Base-by-base conservation (phyloP, 2,113 vertebrate genomes). In the Tricholaema leucomelas region DNA sequence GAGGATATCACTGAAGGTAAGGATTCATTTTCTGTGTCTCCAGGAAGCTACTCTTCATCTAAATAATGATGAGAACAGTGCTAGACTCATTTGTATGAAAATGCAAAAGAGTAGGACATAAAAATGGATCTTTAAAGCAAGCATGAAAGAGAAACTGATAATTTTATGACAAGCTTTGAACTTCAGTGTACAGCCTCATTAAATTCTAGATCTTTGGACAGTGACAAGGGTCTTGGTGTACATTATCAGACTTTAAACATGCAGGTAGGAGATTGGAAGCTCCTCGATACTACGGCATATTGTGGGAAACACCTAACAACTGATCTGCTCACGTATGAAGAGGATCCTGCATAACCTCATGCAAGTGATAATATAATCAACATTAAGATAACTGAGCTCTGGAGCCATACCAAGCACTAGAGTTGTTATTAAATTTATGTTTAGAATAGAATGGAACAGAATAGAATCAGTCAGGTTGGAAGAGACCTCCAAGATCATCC, bases 201-300 rank as follows among this genome's bases (percentile, higher is more conserved):
- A 74, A 77, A 56, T 94, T 81, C 58, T 60, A 33, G 14, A 6
- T 21, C 52, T 64, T 6, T 66, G 31, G 20, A 80, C 4, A 38
- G 31, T 24, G 44, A 11, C 12, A 61, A 74, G 15, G 9, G 28
- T 33, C 25, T 72, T 61, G 50, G 11, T 27, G 5, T 44, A 46
- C 0, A 0, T 73, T 30, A 27, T 0, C 52, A 15, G 30, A 67
- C 24, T 74, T 80, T 33, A 52, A 71, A 71, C 4, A 40, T 23
- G 11, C 5, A 14, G 8, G 6, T 19, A 44, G 3, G 8, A 65
- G 30, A 61, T 2, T 54, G 31, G 44, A 84, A 87, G 19, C 7
- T 84, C 20, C 16, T 81, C 11, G 8, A 28, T 23, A 23, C 11
- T n/a, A 4, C 4, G 6, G 3, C 28, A 33, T 55, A 69, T 82